Percentiles rank a stretch among this genome's conserved stretches.
phyloP scores from a whole-genome alignment of 2,113 vertebrate species.

The Carettochelys insculpta region DNA sequence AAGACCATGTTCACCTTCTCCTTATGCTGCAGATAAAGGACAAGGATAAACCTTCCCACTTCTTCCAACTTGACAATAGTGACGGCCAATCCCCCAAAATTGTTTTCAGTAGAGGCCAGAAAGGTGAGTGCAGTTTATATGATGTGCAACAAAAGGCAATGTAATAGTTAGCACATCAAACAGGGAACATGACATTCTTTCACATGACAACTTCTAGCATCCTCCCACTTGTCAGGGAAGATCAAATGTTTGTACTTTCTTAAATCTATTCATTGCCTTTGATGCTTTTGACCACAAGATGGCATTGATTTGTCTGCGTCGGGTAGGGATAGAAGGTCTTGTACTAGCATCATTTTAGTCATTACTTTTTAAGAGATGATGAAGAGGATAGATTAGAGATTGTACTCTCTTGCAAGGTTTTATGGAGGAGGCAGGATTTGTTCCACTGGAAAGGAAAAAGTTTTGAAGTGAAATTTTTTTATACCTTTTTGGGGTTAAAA shows the following conservation, averaged over 20 bases:
- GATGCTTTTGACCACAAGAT: background rate
- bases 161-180: background rate
- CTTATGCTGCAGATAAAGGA: background rate
- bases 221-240: background rate
- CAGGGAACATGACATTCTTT: background rate
- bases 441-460: background rate
- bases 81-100: no score
- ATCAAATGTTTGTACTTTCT: background rate
- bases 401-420: background rate
- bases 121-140: background rate
- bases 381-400: background rate
- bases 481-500: background rate
- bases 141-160: accelerated
- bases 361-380: background rate
- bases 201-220: background rate
- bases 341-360: background rate
- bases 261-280: background rate
- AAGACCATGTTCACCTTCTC: background rate
- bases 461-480: background rate
- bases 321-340: background rate
- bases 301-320: background rate
- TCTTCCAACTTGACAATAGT: background rate
- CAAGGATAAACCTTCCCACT: background rate
- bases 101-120: background rate
- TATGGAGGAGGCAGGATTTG: background rate